Percentiles rank a stretch among this genome's conserved stretches.
Evolutionary conservation across 2,113 vertebrate species (phyloP).

Genomic region (Daboia siamensis): DNA sequence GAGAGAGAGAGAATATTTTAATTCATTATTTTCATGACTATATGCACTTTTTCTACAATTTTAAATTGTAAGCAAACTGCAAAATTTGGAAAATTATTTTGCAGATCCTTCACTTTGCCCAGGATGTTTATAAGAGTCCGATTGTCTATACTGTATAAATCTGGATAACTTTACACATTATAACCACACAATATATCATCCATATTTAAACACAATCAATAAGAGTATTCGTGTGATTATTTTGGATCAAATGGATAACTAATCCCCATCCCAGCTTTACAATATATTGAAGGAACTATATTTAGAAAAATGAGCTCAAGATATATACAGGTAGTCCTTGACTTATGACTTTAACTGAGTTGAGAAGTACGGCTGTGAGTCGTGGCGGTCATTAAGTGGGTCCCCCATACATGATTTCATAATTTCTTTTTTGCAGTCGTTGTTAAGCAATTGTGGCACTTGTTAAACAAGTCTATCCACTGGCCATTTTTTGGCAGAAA

Average conservation of each 20-base stretch:
- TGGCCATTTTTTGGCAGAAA: background rate
- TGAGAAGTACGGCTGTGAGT: background rate
- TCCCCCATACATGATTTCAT: background rate
- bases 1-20: background rate
- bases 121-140: background rate
- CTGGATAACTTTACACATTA: background rate
- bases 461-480: background rate
- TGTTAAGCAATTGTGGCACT: background rate
- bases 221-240: background rate
- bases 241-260: background rate
- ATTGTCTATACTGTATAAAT: background rate
- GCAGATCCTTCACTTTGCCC: background rate
- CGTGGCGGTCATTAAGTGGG: background rate
- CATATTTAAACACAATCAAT: background rate
- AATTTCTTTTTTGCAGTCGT: background rate
- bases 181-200: background rate
- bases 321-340: background rate
- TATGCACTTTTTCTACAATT: background rate
- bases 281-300: background rate
- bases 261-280: background rate
- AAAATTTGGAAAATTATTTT: background rate
- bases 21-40: background rate
- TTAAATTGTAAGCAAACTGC: background rate
- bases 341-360: background rate
- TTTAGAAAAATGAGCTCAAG: background rate